Conservation (phyloP, 2,797 vertebrate genomes). For the Lepus oiostolus region DNA sequence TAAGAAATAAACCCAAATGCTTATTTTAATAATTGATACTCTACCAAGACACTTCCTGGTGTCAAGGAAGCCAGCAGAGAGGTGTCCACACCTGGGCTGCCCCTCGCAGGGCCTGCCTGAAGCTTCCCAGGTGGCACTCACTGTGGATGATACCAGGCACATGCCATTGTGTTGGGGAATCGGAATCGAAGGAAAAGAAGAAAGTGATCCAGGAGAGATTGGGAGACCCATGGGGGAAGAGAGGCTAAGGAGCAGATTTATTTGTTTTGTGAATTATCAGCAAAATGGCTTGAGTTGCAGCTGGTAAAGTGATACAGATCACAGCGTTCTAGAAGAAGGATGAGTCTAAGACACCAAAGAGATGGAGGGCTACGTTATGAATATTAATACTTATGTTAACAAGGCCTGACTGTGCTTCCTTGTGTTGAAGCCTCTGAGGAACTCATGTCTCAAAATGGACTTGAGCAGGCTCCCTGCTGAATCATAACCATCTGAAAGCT, state of each 20-base stretch:
- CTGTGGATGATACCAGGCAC: slow-evolving; percentile 40
- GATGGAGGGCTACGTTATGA: slow-evolving; percentile 52
- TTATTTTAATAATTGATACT: background rate
- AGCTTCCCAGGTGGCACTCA: background rate
- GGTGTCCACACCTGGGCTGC: rapidly evolving
- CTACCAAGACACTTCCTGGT: background rate
- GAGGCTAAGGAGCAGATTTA: background rate
- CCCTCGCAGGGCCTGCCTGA: rapidly evolving
- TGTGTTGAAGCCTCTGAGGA: slow-evolving; percentile 44
- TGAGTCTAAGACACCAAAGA: slow-evolving; percentile 65
- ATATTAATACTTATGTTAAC: slow-evolving; percentile 64
- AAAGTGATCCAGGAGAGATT: slow-evolving; percentile 58
- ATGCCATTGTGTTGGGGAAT: slow-evolving; percentile 29
- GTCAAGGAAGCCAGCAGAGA: background rate
- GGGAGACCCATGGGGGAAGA: slow-evolving; percentile 28
- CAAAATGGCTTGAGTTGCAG: slow-evolving; percentile 3
- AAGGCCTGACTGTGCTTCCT: slow-evolving; percentile 41
- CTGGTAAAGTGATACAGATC: slow-evolving; percentile 13
- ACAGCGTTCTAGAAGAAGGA: slow-evolving; percentile 45
- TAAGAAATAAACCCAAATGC: background rate
- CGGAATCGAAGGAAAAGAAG: slow-evolving; percentile 56
- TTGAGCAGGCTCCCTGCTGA: slow-evolving; percentile 35
- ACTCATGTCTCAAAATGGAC: background rate
- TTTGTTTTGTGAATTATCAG: slow-evolving; percentile 75
- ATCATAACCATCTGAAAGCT: slow-evolving; percentile 35